A percentile compares a stretch with the other conserved stretches of the same genome.
phyloP scores from a whole-genome alignment of 2,113 vertebrate genomes.

The Xiphophorus couchianus region DNA sequence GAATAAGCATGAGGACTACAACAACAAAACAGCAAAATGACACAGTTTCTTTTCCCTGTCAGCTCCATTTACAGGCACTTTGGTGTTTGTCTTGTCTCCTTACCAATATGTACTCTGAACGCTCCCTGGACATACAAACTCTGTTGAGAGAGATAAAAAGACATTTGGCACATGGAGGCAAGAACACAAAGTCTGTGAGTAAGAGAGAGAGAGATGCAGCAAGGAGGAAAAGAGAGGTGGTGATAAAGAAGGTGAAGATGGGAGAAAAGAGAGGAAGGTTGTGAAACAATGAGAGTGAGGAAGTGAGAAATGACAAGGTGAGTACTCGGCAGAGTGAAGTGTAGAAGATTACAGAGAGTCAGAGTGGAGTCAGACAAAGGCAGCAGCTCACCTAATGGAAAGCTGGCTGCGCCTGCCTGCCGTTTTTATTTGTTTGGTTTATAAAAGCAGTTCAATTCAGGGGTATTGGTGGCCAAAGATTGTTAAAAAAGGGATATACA shows the following conservation, averaged over 20 bases:
- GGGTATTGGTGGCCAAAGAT: not conserved
- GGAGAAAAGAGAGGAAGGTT: conserved; percentile 3
- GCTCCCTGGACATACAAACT: conserved; percentile 50
- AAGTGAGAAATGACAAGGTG: conserved; percentile 27
- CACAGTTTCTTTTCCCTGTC: conserved; percentile 19
- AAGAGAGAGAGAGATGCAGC: conserved; percentile 17
- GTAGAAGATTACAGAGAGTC: conserved; percentile 25
- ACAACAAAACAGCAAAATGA: conserved; percentile 22
- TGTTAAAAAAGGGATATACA: conserved; percentile 7
- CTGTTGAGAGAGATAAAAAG: conserved; percentile 63
- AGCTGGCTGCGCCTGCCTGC: not conserved
- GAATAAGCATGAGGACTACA: not conserved
- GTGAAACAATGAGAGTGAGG: conserved; percentile 16
- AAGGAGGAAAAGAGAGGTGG: conserved; percentile 21
- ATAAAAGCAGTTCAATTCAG: conserved; percentile 9
- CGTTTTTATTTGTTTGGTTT: conserved; percentile 10
- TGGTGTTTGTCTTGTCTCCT: conserved; percentile 54
- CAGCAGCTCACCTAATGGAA: conserved; percentile 23
- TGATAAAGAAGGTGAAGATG: conserved; percentile 6
- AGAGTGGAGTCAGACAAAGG: conserved; percentile 27
- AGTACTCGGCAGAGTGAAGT: conserved; percentile 23
- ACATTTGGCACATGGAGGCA: conserved; percentile 40
- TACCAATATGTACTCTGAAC: conserved; percentile 56
- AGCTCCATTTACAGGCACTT: conserved; percentile 45
- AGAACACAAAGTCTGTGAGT: conserved; percentile 21